Percentiles rank a stretch among this genome's conserved stretches.
These are phyloP conservation scores for Callimico goeldii DNA, from an alignment of 2,797 vertebrate species.

Conservation along the genomic window DNA sequence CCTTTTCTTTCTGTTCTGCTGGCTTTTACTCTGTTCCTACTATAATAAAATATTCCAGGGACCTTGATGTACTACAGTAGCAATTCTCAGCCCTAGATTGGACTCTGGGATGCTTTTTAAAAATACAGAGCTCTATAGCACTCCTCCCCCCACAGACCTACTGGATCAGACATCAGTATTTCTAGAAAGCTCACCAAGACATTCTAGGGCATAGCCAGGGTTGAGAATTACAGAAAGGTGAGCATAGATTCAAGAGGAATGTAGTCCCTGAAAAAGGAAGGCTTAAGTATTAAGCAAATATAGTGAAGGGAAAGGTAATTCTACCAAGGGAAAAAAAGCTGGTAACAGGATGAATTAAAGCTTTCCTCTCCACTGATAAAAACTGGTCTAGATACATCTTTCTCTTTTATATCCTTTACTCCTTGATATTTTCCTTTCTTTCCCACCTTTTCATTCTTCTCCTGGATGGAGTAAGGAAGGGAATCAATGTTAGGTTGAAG, in stretches of 20 bases:
- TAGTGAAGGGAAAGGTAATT: neutral
- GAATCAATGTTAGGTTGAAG: neutral
- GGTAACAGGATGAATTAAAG: neutral
- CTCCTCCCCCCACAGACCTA: neutral
- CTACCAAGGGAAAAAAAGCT: neutral
- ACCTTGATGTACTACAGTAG: neutral
- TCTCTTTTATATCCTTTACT: neutral
- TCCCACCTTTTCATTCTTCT: neutral
- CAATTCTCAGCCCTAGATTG: neutral
- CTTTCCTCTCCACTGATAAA: neutral
- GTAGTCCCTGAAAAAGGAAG: neutral
- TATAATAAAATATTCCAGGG: constrained; percentile 25
- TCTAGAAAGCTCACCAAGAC: neutral
- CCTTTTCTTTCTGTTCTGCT: neutral
- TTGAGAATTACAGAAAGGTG: neutral
- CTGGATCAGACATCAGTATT: neutral
- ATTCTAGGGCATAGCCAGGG: neutral
- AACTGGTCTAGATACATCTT: neutral
- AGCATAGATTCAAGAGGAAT: neutral
- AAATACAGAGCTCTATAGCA: neutral
- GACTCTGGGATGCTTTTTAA: neutral
- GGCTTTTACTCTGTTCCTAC: neutral
- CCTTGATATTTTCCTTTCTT: neutral
- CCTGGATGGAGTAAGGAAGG: no score
- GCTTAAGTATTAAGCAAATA: neutral